Evolutionary conservation across 1,140 invertebrate species (phyloP).

Genomic region (Odontomachus brunneus): DNA sequence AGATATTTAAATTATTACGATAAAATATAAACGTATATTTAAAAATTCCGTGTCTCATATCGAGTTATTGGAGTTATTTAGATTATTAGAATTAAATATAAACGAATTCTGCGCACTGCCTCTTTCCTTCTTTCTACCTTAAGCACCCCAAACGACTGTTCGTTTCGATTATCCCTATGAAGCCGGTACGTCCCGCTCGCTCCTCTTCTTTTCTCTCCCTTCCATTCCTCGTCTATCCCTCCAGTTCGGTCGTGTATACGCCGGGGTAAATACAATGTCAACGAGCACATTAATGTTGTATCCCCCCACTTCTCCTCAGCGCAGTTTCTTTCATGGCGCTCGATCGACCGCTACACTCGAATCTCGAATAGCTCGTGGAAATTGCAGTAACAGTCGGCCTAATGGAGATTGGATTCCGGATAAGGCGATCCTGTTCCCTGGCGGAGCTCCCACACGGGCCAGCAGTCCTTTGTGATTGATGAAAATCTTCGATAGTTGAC

Average conservation of each 20-base stretch:
- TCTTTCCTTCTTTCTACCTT: conserved; percentile 1
- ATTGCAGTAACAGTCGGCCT: conserved; percentile 60
- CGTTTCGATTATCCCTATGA: conserved; percentile 37
- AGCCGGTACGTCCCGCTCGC: conserved; percentile 22
- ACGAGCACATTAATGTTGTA: conserved; percentile 74
- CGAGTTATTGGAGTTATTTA: too few relatives aligned
- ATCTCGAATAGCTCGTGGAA: conserved; percentile 35
- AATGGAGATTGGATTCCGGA: conserved; percentile 61
- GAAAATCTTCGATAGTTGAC: conserved; percentile 45
- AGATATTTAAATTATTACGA: too few relatives aligned
- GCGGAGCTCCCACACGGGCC: conserved; percentile 5
- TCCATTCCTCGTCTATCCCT: background rate
- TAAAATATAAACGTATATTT: too few relatives aligned
- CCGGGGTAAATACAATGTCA: conserved; percentile 72
- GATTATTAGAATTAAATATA: background rate
- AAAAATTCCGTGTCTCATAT: too few relatives aligned
- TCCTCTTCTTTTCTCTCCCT: background rate
- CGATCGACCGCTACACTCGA: conserved; percentile 59
- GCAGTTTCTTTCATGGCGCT: conserved; percentile 59
- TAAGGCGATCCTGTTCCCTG: conserved; percentile 61
- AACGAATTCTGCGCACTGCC: too few relatives aligned
- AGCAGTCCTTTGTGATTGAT: conserved; percentile 36
- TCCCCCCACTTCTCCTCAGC: conserved; percentile 25
- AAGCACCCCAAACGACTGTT: background rate
- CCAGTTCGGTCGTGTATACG: conserved; percentile 54